phyloP scores from a whole-genome alignment of 2,888 invertebrate species.

The Cyrtodaria siliqua region DNA sequence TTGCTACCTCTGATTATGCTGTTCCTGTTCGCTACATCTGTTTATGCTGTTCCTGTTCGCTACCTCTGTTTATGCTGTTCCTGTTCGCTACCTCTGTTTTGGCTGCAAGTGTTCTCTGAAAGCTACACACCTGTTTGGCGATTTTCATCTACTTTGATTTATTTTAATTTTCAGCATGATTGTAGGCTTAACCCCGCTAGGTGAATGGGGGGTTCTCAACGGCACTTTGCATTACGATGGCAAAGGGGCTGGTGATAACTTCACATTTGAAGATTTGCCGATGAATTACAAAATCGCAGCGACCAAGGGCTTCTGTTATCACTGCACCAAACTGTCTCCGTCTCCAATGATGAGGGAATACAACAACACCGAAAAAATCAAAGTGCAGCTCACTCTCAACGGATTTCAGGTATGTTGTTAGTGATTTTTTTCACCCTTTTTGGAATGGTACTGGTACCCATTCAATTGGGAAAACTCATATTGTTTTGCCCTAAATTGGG shows the following conservation, averaged over 20 bases:
- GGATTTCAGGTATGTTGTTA: constrained; percentile 73
- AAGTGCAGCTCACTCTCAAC: constrained; percentile 44
- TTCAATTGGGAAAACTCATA: too few relatives aligned
- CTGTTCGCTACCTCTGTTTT: too few relatives aligned
- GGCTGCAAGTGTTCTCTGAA: too few relatives aligned
- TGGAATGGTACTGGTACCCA: too few relatives aligned
- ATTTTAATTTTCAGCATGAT: constrained; percentile 11
- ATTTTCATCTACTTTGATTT: too few relatives aligned
- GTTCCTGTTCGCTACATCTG: too few relatives aligned
- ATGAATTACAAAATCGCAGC: constrained; percentile 46
- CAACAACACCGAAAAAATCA: constrained; percentile 6
- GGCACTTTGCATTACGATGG: constrained; percentile 9
- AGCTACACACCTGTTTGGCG: too few relatives aligned
- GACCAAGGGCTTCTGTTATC: constrained; percentile 71
- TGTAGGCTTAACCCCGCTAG: not conserved
- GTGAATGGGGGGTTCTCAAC: constrained; percentile 16
- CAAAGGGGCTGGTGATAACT: not conserved
- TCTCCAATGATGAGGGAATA: constrained; percentile 13
- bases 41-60: too few relatives aligned
- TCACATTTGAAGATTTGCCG: constrained; percentile 22
- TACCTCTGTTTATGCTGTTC: too few relatives aligned
- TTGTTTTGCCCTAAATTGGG: too few relatives aligned
- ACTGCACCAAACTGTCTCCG: constrained; percentile 68
- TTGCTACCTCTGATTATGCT: too few relatives aligned
- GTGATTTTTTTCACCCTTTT: too few relatives aligned